Evolutionary conservation across 2,113 vertebrate species (phyloP).

Genomic region (Tragelaphus buxtoni): DNA sequence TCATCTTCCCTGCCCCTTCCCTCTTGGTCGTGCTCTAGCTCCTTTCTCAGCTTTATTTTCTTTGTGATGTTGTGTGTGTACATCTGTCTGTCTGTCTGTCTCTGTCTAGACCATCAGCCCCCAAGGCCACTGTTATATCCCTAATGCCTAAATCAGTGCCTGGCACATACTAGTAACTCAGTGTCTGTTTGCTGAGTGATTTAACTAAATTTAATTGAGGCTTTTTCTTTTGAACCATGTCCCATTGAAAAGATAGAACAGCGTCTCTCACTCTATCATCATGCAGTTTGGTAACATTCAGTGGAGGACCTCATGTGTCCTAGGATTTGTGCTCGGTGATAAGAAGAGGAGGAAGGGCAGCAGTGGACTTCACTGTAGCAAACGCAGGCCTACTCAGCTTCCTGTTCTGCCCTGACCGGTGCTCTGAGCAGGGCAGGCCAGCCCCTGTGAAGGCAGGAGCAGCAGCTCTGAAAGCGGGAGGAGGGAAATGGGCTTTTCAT

Average conservation of each 20-base stretch:
- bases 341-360: not conserved
- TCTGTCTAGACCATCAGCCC: not conserved
- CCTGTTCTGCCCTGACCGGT: not conserved
- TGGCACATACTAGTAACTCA: not conserved
- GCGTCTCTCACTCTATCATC: not conserved
- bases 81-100: not conserved
- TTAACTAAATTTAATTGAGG: not conserved
- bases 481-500: not conserved
- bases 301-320: not conserved
- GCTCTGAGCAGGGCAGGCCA: not conserved
- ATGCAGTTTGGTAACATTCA: not conserved
- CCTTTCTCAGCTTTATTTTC: not conserved
- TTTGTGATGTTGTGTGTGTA: not conserved
- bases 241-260: not conserved
- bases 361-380: not conserved
- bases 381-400: not conserved
- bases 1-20: not conserved
- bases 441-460: not conserved
- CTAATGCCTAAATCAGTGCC: not conserved
- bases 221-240: not conserved
- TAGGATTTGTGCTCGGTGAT: not conserved
- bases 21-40: not conserved
- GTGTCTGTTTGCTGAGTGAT: not conserved
- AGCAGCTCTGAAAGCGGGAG: not conserved
- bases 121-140: not conserved